These are phyloP conservation scores for Podargus strigoides DNA, from an alignment of 2,797 vertebrate species.

Conservation along the genomic window DNA sequence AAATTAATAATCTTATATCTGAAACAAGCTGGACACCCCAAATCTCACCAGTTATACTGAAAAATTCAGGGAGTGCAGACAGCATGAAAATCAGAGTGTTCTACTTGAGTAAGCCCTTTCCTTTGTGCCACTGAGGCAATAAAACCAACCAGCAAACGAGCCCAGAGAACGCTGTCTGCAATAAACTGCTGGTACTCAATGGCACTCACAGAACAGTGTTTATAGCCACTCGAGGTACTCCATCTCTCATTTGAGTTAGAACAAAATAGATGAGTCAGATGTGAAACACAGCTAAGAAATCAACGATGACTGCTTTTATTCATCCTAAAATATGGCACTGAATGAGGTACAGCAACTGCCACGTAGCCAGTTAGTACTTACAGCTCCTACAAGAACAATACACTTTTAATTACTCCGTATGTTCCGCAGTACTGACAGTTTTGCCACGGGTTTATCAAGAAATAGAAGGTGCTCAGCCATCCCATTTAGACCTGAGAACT, in stretches of 20 bases:
- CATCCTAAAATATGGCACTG: not conserved
- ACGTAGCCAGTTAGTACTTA: not conserved
- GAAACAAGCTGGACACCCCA: not conserved
- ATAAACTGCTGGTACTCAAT: not conserved
- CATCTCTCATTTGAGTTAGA: not conserved
- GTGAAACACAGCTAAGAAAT: not conserved
- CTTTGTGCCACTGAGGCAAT: not conserved
- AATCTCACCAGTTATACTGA: not conserved
- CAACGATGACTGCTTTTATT: not conserved
- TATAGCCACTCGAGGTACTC: not conserved
- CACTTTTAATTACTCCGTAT: not conserved
- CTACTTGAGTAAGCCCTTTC: not conserved
- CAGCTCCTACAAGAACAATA: not conserved
- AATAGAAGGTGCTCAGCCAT: not conserved
- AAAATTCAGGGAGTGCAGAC: not conserved
- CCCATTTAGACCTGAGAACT: too few species aligned
- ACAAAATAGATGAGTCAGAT: slow-evolving; percentile 18
- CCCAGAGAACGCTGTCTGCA: not conserved
- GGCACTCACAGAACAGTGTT: not conserved
- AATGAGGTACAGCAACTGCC: not conserved
- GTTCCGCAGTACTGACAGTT: not conserved
- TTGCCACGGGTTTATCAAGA: not conserved
- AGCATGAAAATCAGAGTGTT: not conserved
- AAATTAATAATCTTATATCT: not conserved
- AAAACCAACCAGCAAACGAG: not conserved